Percentiles rank a stretch among this genome's conserved stretches.
Evolutionary conservation across 2,797 vertebrate species (phyloP).

Genomic region (Mus spretus): DNA sequence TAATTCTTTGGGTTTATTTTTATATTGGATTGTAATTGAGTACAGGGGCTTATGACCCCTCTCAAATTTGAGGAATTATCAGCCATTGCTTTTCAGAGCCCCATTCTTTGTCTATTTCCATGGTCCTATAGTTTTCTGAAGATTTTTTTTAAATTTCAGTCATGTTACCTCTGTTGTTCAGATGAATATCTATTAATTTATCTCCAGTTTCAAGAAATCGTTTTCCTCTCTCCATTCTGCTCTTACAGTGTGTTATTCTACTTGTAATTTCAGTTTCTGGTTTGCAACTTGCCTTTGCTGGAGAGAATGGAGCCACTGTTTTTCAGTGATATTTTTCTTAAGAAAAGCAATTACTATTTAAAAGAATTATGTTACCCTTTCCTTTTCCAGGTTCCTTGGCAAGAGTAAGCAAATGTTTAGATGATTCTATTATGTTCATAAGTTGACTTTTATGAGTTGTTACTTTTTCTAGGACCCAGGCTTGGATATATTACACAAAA

Average conservation of each 20-base stretch:
- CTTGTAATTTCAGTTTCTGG: background rate
- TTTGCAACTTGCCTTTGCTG: background rate
- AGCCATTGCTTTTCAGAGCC: background rate
- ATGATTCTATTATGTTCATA: background rate
- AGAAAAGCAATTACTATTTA: slow-evolving; percentile 20
- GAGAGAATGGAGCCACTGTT: background rate
- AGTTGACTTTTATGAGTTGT: background rate
- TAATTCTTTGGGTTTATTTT: background rate
- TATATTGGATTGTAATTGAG: background rate
- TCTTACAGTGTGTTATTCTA: background rate
- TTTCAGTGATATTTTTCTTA: background rate
- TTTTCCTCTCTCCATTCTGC: background rate
- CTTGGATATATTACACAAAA: background rate
- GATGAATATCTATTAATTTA: background rate
- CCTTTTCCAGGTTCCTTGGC: background rate
- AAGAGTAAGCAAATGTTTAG: background rate
- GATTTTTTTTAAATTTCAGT: background rate
- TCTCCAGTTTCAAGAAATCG: background rate
- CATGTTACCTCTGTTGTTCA: background rate
- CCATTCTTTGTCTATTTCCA: background rate
- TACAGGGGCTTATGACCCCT: background rate
- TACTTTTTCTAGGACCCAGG: background rate
- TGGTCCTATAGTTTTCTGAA: background rate
- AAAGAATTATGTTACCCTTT: background rate
- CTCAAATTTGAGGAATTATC: background rate